Evolutionary conservation across 2,113 vertebrate species (phyloP), one percentile per base, ranked within the genome.

Genomic region (Osmerus eperlanus): DNA sequence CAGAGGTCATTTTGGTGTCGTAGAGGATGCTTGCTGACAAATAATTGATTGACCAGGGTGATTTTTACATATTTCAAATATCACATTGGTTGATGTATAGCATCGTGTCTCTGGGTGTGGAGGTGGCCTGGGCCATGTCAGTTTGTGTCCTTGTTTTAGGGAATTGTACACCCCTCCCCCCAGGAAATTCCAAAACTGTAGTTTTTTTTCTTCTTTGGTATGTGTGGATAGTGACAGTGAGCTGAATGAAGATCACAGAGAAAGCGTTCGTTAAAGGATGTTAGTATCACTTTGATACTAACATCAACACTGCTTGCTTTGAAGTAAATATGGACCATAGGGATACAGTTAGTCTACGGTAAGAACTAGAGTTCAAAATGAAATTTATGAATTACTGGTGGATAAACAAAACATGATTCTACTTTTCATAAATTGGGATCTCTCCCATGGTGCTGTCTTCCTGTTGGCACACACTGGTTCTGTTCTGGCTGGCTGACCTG

Each of bases 181-280:
- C 13, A 62, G 87, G 85, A 87, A 88, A 89, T 87, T 54, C 88
- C 86, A 83, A 68, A 25, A 7, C 14, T 80, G 78, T 85, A 89
- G 89, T 84, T 81, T 32, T 41, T 81, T 78, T 55, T 19, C 60
- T 63, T 25, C 60, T 47, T 19, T 13, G 1, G 61, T 80, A 78
- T 76, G 76, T 72, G n/a, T 68, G 79, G 62, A 75, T 56, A 68
- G 78, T 58, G 66, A 78, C 70, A 19, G 16, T 25, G 2, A 23
- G 25, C 21, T 54, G 47, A 71, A 52, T 28, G 68, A 58, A 41
- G 9, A n/a, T 71, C 23, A 63, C 14, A 32, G 21, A 14, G 41
- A 60, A 62, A 25, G 73, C 65, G 41, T 16, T 65, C 58, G 7
- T 56, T 72, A 74, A 69, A 54, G 51, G 11, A 14, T 66, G 36